Evolutionary conservation across 2,797 vertebrate species (phyloP).

Genomic region (Danio kyathit): DNA sequence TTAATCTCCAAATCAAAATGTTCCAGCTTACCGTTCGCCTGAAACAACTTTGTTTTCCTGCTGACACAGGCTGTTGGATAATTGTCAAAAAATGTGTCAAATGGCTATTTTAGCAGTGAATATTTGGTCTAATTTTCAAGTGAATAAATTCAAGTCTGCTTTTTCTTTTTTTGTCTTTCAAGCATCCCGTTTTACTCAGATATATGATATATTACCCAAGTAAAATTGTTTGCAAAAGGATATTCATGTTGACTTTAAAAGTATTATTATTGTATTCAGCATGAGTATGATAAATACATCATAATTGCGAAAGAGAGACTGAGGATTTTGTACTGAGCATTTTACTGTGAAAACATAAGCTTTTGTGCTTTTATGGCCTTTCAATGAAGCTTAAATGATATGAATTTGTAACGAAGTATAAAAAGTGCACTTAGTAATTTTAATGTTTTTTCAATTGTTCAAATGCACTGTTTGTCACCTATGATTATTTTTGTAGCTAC

Average conservation of each 20-base stretch:
- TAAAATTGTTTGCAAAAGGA: background rate
- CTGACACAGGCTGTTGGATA: background rate
- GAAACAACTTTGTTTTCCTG: background rate
- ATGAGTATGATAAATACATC: background rate
- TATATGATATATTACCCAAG: background rate
- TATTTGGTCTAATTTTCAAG: background rate
- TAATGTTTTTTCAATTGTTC: background rate
- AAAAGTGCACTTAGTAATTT: background rate
- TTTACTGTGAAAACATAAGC: background rate
- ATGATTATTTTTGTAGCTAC: background rate
- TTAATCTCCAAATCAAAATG: background rate
- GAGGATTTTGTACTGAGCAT: background rate
- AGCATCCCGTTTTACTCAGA: background rate
- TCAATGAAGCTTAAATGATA: background rate
- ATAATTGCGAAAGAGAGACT: background rate
- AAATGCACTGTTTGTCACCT: background rate
- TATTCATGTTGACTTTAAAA: background rate
- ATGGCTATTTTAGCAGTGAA: background rate
- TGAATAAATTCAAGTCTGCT: background rate
- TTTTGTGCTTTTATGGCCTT: constrained; percentile 13
- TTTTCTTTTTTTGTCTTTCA: background rate
- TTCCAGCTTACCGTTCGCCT: background rate
- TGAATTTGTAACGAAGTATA: background rate
- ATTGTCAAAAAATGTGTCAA: no score
- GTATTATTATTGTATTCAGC: background rate